phyloP scores from a whole-genome alignment of 2,113 vertebrate genomes.

The Alethe diademata region DNA sequence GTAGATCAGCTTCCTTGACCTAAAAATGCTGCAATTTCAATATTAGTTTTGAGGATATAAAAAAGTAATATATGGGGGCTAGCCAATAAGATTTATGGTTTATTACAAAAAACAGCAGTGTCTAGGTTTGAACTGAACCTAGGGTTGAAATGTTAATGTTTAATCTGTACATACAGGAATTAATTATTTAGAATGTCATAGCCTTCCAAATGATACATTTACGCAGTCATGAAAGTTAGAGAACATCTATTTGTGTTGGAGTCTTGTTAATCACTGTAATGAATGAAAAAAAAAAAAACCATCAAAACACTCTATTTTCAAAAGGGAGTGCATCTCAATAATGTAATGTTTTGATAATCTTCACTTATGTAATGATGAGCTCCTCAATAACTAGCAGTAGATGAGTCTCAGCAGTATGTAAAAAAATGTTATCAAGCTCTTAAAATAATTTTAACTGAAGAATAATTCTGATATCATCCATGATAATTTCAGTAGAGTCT shows the following conservation, averaged over 20 bases:
- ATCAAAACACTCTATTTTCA: not conserved
- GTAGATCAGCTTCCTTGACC: not conserved
- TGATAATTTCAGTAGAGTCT: not conserved
- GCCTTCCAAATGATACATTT: not conserved
- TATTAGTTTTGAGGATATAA: not conserved
- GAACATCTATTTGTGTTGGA: not conserved
- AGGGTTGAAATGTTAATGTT: not conserved
- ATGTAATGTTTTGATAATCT: not conserved
- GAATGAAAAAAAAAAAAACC: not conserved
- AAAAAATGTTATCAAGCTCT: not conserved
- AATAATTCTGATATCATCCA: not conserved
- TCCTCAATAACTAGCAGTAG: not conserved
- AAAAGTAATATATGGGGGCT: not conserved
- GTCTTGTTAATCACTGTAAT: not conserved
- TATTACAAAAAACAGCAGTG: not conserved
- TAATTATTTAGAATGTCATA: not conserved
- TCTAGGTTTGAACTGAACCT: not conserved
- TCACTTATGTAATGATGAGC: not conserved
- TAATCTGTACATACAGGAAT: not conserved
- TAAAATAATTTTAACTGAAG: not conserved
- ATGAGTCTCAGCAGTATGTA: not conserved
- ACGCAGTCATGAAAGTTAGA: not conserved
- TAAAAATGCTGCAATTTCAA: not conserved
- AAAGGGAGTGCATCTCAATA: not conserved
- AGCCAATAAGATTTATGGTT: not conserved